These are phyloP conservation scores for Zaprionus bogoriensis DNA, from an alignment of 2,888 invertebrate species.

Conservation along the genomic window DNA sequence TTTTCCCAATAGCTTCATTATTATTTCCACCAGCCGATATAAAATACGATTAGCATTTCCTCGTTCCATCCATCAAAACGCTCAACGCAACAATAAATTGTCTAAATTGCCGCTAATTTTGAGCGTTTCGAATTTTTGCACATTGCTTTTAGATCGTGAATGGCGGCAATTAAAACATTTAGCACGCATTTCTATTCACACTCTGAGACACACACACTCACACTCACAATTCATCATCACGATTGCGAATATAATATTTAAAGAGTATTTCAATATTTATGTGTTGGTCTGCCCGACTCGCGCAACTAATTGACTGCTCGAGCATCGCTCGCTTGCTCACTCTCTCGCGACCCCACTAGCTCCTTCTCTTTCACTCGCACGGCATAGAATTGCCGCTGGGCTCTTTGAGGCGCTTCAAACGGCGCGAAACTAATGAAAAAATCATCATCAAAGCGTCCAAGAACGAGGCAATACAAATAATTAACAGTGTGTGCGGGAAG, in stretches of 20 bases:
- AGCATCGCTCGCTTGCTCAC: neutral
- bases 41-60: constrained; percentile 7
- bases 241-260: constrained; percentile 44
- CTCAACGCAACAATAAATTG: constrained; percentile 44
- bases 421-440: constrained; percentile 59
- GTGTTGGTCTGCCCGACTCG: constrained; percentile 12
- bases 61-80: constrained; percentile 32
- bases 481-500: neutral
- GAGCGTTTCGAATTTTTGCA: constrained; percentile 57
- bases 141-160: constrained; percentile 48
- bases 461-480: constrained; percentile 24
- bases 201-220: constrained; percentile 7
- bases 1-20: no score
- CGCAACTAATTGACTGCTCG: constrained; percentile 50
- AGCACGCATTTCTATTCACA: constrained; percentile 60
- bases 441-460: constrained; percentile 41
- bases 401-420: constrained; percentile 47
- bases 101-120: constrained; percentile 54
- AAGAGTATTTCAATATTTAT: constrained; percentile 36
- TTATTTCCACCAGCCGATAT: no score
- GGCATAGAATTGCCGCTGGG: constrained; percentile 26
- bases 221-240: constrained; percentile 44
- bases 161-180: constrained; percentile 68
- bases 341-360: neutral
- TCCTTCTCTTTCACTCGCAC: neutral